Conservation (phyloP, 2,888 invertebrate species). For the Drosophila mayaguana region DNA sequence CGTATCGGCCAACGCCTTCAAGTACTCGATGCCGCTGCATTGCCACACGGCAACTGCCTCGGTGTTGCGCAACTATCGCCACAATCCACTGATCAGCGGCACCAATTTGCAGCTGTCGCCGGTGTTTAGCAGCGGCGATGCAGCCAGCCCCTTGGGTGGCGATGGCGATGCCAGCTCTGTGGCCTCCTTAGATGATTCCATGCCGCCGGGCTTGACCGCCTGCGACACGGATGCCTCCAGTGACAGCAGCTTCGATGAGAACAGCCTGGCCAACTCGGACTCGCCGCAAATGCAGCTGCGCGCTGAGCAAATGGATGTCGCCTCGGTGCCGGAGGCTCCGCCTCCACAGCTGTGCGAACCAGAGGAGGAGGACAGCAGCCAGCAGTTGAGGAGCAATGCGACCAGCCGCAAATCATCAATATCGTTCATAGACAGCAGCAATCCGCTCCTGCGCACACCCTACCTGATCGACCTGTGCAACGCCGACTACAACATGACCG, state of each 20-base stretch:
- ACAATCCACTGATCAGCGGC: slow-evolving; percentile 84
- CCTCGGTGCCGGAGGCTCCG: slow-evolving; percentile 30
- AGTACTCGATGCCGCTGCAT: slow-evolving; percentile 58
- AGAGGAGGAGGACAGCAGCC: slow-evolving; percentile 19
- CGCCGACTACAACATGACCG: slow-evolving; percentile 82
- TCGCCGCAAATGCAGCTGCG: slow-evolving; percentile 27
- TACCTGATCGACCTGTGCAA: slow-evolving; percentile 83
- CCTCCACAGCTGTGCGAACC: slow-evolving; percentile 24
- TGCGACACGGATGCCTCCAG: slow-evolving; percentile 81
- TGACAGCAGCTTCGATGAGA: slow-evolving; percentile 83
- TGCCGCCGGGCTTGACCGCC: slow-evolving; percentile 77
- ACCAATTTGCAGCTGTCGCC: slow-evolving; percentile 78
- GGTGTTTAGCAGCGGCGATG: slow-evolving; percentile 39
- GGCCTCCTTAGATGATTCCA: slow-evolving; percentile 71
- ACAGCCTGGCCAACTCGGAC: slow-evolving; percentile 51
- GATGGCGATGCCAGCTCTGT: slow-evolving; percentile 56
- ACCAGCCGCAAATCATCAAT: slow-evolving; percentile 73
- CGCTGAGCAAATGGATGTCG: slow-evolving; percentile 3
- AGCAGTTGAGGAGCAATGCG: slow-evolving; percentile 28
- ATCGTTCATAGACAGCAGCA: slow-evolving; percentile 80
- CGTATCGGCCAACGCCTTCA: slow-evolving; percentile 21
- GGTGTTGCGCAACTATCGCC: slow-evolving; percentile 76
- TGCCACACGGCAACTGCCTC: slow-evolving; percentile 68
- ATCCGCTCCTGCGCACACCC: slow-evolving; percentile 78
- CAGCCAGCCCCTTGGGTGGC: slow-evolving; percentile 12